Evolutionary conservation across 23 tunicate genomes (phyloP), one percentile per base, ranked within the genome.

Genomic region (Ciona savignyi): DNA sequence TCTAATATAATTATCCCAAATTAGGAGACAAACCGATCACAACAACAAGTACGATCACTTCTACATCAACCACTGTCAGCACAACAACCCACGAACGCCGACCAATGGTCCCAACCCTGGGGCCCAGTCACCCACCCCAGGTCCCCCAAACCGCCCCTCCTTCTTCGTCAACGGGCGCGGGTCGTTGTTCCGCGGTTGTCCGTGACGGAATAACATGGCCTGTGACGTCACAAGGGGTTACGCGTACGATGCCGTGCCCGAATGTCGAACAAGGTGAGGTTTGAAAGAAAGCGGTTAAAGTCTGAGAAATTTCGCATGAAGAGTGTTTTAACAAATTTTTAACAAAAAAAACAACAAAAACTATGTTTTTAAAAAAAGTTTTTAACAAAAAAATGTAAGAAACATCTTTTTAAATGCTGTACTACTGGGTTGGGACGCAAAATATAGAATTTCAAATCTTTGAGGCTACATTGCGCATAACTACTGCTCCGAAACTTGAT

Each of bases 191-290:
- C 23, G 62, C 79, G 0, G 29, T 67, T 0, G 3, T 25, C 23
- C 60, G 91, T 15, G 67, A 82, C 25, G 77, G 72, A 23, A 65
- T 85, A 11, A 72, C 74, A 1, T 85, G 84, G 74, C 84, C 75
- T 1, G 32, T 30, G 11, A 84, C 83, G n/a, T 29, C 49, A n/a
- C 61, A 61, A 9, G 81, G 77, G 2, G 33, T 28, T 21, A 33
- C 48, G 1, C 60, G 49, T 1, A 33, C 42, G 2, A 24, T 70
- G 63, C 68, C 74, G 19, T 83, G 88, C 33, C 68, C 81, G 1
- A 70, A 75, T 33, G 33, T 67, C 30, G 11, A 22, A 6, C 63
- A 51, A 56, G 88, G 88, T 83, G 6, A 34, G 74, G 19, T 42
- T 27, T n/a, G n/a, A n/a, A n/a, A n/a, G n/a, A n/a, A n/a, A n/a